phyloP scores from a whole-genome alignment of 2,797 vertebrate genomes.

The Myiotriccus ornatus region DNA sequence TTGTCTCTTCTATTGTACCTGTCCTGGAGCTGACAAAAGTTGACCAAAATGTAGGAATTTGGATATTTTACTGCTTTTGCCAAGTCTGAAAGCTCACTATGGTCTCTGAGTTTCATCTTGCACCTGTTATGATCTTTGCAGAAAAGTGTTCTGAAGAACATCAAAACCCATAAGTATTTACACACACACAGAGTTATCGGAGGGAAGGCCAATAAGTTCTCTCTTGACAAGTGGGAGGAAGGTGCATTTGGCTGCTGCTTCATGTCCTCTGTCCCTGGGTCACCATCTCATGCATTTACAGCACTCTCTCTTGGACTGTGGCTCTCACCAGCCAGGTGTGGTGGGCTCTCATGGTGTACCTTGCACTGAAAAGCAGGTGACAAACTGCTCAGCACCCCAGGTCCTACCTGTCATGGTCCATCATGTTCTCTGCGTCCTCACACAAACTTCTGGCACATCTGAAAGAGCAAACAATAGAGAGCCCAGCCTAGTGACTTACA shows the following conservation, averaged over 20 bases:
- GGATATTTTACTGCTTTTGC: background rate
- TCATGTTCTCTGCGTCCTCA: background rate
- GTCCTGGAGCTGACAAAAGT: background rate
- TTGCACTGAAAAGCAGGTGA: background rate
- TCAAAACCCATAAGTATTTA: background rate
- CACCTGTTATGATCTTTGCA: background rate
- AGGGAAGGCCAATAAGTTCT: background rate
- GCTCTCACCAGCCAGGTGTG: background rate
- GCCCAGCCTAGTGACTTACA: background rate
- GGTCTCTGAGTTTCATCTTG: background rate
- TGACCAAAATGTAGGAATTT: background rate
- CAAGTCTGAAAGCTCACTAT: background rate
- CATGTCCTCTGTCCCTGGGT: background rate
- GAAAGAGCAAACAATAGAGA: background rate
- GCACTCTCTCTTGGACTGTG: background rate
- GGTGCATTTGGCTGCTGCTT: background rate
- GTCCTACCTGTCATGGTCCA: background rate
- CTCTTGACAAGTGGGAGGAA: background rate
- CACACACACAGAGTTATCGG: background rate
- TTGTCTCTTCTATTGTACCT: background rate
- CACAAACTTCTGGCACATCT: background rate
- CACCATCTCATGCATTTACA: background rate
- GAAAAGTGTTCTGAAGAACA: background rate
- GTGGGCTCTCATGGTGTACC: background rate
- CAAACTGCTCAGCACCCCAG: background rate